Conservation (phyloP, 2,888 invertebrate genomes). For the Toxonevra muliebris region DNA sequence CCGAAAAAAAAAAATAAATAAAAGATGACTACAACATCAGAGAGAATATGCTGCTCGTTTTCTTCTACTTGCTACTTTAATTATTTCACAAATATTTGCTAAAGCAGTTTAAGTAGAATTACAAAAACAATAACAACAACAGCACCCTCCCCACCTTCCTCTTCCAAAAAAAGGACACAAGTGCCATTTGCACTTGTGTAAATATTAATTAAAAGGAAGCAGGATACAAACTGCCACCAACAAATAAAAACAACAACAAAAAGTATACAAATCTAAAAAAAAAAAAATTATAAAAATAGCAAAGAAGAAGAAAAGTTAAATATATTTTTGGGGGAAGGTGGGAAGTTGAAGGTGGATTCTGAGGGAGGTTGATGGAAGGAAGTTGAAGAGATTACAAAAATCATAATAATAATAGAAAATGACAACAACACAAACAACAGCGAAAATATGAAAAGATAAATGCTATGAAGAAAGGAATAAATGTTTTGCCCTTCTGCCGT, state of each 20-base stretch:
- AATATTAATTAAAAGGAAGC: constrained; percentile 32
- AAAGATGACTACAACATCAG: too few relatives aligned
- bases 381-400: too few relatives aligned
- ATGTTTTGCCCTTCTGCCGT: too few relatives aligned
- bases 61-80: background rate
- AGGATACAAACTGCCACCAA: background rate
- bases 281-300: background rate
- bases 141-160: too few relatives aligned
- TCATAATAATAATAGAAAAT: too few relatives aligned
- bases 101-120: constrained; percentile 6
- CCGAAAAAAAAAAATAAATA: too few relatives aligned
- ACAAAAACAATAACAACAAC: background rate
- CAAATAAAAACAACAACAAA: background rate
- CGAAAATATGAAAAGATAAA: too few relatives aligned
- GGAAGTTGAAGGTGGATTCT: background rate
- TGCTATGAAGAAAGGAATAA: too few relatives aligned
- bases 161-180: constrained; percentile 13
- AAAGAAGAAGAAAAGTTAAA: background rate
- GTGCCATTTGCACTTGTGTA: constrained; percentile 20
- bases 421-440: too few relatives aligned
- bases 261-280: background rate
- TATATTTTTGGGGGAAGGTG: background rate
- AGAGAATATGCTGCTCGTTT: too few relatives aligned
- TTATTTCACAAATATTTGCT: constrained; percentile 18
- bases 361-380: background rate